phyloP scores from a whole-genome alignment of 37 sponge, comb jelly and placozoan genomes.

The Bolinopsis microptera region DNA sequence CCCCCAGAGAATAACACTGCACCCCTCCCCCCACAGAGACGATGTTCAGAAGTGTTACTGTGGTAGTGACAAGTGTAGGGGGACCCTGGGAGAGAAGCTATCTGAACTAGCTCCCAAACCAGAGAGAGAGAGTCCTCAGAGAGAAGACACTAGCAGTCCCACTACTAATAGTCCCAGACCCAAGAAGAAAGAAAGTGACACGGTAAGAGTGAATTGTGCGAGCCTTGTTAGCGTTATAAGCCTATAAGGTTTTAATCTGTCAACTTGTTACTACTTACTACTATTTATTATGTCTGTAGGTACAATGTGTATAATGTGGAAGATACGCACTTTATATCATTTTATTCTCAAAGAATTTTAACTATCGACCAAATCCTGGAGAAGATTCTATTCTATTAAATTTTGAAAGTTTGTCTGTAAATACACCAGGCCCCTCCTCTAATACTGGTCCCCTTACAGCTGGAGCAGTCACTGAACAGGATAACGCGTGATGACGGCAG shows the following conservation, averaged over 20 bases:
- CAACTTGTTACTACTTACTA: too few relatives aligned
- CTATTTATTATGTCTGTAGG: too few relatives aligned
- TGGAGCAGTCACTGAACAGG: slow-evolving; percentile 80
- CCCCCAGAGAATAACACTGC: not conserved
- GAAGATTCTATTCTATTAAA: too few relatives aligned
- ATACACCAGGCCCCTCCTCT: too few relatives aligned
- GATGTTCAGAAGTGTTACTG: slow-evolving; percentile 95
- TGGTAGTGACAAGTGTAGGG: slow-evolving; percentile 88
- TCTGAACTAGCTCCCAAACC: slow-evolving; percentile 9
- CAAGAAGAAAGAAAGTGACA: slow-evolving; percentile 46
- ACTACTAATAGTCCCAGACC: not conserved
- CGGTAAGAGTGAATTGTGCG: not conserved
- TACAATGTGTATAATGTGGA: too few relatives aligned
- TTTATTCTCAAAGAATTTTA: too few relatives aligned
- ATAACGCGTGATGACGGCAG: slow-evolving; percentile 75
- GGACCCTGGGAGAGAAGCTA: slow-evolving; percentile 75
- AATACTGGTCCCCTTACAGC: too few relatives aligned
- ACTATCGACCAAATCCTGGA: too few relatives aligned
- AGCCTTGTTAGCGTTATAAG: too few relatives aligned
- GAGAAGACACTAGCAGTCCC: not conserved
- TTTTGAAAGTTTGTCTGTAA: too few relatives aligned
- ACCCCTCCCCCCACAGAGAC: slow-evolving; percentile 69
- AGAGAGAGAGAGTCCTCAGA: not conserved
- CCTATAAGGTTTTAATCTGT: too few relatives aligned
- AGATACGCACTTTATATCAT: too few relatives aligned